Base-by-base conservation (phyloP, 2,888 invertebrate species). In the Rutpela maculata region DNA sequence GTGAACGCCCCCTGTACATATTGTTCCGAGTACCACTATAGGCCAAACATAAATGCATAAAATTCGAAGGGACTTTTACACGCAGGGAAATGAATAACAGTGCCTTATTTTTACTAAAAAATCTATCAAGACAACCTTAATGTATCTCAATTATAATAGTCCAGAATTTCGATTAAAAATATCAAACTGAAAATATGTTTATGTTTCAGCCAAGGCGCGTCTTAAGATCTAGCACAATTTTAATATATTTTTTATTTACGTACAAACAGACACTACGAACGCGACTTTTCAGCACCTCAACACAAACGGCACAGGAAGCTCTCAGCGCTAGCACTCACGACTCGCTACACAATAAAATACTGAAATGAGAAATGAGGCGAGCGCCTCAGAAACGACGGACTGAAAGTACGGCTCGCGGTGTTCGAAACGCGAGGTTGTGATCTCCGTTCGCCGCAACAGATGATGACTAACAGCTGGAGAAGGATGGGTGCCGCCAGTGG, bases 381-480 rank as follows among this genome's bases (percentile, higher is more conserved):
- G 59, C 38, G 12, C 18, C 60, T 60, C 60, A 56, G 38, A 50
- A 59, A 18, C 70, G 60, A 57, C 70, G 43, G n/a, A 70, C 60
- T 43, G 22, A 43, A 65, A 60, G 35, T 38, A 50, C 15, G 50
- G 50, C n/a, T 50, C 50, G n/a, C 50, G 19, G 59, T 57, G 38
- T 35, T 69, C 35, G 12, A 43, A 31, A 38, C 57, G 59, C 57
- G 69, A 69, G 69, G 69, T 69, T 69, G 60, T 60, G 70, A 70
- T 70, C 60, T 60, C 70, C 60, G 60, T 38, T 59, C 70, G 10
- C 2, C 70, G 70, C 18, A 70, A 43, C 60, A 70, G 70, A 60
- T 70, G 67, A 67, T 67, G 70, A 70, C 50, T 60, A 70, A 60
- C 60, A 22, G 60, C 43, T 43, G 70, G 70, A 70, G 38, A 60